Base-by-base conservation (phyloP, 2,113 vertebrate genomes). In the Sinosuthora webbiana region DNA sequence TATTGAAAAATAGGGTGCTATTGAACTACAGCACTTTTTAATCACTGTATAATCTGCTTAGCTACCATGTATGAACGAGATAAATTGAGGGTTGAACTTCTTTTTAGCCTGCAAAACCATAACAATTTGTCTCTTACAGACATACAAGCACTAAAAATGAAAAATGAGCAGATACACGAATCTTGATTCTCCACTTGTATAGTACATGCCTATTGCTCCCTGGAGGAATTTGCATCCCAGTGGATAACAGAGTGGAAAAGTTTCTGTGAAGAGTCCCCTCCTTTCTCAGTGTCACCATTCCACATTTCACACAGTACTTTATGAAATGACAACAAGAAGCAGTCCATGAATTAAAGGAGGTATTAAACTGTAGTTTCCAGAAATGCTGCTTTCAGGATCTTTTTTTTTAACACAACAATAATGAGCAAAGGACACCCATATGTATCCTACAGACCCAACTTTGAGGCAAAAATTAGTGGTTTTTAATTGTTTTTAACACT, bases 1-100 rank as follows among this genome's bases (percentile, higher is more conserved):
- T 93, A 77, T 15, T 95, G 94, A 89, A 97, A 89, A 95, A 96
- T 68, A 95, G 59, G 80, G 39, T 94, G 68, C 35, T 96, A 59
- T 94, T 96, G 92, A 97, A 96, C 94, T 95, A 95, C 76, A 91
- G 55, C 30, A 80, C 76, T 90, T 96, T 97, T 95, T 85, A 97
- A 92, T 94, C 83, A 55, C 74, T 82, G 30, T 79, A 55, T 84
- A 93, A 91, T 93, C 90, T 93, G 53, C 85, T 95, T 91, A 89
- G 65, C 55, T 94, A 87, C 76, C 6, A 4, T 83, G 45, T 80
- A 88, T 74, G 83, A 91, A 89, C 78, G 52, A 90, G 77, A 93
- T 83, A 90, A 96, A 96, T 83, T 90, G 52, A 87, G 60, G 63
- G 60, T 20, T 93, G 64, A 87, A 93, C 45, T 95, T 92, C 47